Evolutionary conservation across 1,140 invertebrate genomes (phyloP).

Genomic region (Hydropsyche tenuis): DNA sequence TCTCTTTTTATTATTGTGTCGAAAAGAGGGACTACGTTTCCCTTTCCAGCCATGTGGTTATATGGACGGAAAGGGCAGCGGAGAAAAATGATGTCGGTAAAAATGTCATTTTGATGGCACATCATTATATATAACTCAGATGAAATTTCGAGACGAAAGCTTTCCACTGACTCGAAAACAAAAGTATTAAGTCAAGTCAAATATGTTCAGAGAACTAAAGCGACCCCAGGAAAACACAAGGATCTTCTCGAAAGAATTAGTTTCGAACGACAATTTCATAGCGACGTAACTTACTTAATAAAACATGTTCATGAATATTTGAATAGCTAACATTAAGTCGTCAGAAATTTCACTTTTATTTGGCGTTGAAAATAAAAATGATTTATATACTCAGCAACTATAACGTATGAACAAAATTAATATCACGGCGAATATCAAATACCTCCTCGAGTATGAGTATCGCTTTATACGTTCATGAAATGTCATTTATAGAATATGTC

Average conservation of each 20-base stretch:
- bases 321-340: too few species aligned
- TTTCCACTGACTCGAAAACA: background rate
- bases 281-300: too few species aligned
- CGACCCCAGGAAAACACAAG: too few species aligned
- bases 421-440: too few species aligned
- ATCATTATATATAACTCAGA: conserved; percentile 19
- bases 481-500: conserved; percentile 22
- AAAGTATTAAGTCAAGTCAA: background rate
- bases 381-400: too few species aligned
- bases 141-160: background rate
- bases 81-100: conserved; percentile 3
- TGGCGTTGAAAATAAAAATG: too few species aligned
- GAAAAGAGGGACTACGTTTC: background rate
- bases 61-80: background rate
- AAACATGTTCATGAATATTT: too few species aligned
- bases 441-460: background rate
- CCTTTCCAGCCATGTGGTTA: background rate
- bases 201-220: background rate
- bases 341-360: too few species aligned
- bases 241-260: too few species aligned
- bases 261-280: too few species aligned
- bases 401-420: too few species aligned
- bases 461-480: background rate
- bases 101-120: conserved; percentile 19
- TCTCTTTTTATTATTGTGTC: conserved; percentile 9